Base-by-base conservation (phyloP, 1,140 invertebrate genomes). In the Sipha flava region DNA sequence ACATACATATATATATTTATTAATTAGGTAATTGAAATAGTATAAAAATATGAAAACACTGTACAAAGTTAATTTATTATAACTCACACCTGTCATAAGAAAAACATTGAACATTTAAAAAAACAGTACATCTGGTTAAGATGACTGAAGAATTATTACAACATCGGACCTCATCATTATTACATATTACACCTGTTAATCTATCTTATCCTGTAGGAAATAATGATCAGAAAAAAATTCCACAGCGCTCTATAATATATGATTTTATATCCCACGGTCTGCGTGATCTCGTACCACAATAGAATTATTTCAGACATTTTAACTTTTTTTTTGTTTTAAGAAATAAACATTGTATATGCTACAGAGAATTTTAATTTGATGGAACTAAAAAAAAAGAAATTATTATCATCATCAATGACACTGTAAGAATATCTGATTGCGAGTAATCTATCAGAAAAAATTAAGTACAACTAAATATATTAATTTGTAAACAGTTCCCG, bases 221-320 rank as follows among this genome's bases (percentile, higher is more conserved):
- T 26, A 43, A 43, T n/a, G n/a, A 23, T 2, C 12, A 66, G 34
- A 31, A 66, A 66, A 64, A 31, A 66, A 26, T 43, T 66, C 21
- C 4, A 66, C 6, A 6, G 64, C 34, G 21, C n/a, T 43, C 12
- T 43, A 9, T 23, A n/a, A 12, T 21, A 23, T 66, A 23, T 66
- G n/a, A n/a, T 66, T 37, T 37, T 66, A 37, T 66, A 66, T 66
- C 64, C 64, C 64, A 66, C 64, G 64, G 37, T 66, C 62, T 40
- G 37, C 18, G 37, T 1, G 21, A 66, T 66, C 64, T 66, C 4
- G 21, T 66, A 66, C 18, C 14, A 66, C 37, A 43, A 66, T 43
- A 21, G 34, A 66, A 66, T n/a, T 4, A 66, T 66, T 66, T 66
- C 34, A 26, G 64, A 12, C 5, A 43, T 66, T 66, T 66, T 26